Conservation (phyloP, 1,140 invertebrate species). For the Uloborus diversus region DNA sequence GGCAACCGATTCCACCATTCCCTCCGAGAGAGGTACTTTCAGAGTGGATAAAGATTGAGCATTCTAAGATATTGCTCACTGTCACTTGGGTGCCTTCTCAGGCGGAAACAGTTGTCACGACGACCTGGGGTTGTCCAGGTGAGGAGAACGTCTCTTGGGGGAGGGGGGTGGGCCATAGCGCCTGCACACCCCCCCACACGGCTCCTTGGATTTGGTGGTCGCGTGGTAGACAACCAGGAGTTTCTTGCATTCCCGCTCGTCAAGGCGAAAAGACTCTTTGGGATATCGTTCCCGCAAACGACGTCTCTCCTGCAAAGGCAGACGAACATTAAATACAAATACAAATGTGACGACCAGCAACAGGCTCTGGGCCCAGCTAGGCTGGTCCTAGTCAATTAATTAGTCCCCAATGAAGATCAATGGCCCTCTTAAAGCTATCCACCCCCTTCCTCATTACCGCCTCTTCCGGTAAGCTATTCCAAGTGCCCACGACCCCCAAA, state of each 20-base stretch:
- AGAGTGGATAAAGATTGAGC: neutral
- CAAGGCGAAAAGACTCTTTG: slow-evolving; percentile 25
- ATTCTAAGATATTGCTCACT: neutral
- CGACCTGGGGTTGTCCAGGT: slow-evolving; percentile 30
- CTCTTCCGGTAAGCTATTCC: too few species aligned
- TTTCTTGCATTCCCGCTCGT: slow-evolving; percentile 47
- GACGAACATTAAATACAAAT: too few species aligned
- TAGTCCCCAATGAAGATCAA: too few species aligned
- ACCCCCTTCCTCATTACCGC: too few species aligned
- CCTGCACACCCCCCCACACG: slow-evolving; percentile 31
- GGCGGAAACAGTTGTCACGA: slow-evolving; percentile 40
- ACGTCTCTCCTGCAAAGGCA: slow-evolving; percentile 34
- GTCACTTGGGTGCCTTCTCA: neutral
- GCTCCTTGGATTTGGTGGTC: slow-evolving; percentile 30
- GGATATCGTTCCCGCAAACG: slow-evolving; percentile 40
- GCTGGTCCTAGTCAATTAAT: too few species aligned
- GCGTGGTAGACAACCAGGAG: slow-evolving; percentile 50
- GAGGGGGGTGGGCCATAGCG: slow-evolving; percentile 42
- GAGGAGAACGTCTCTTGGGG: slow-evolving; percentile 29
- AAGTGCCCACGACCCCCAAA: too few species aligned
- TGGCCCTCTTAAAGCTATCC: too few species aligned
- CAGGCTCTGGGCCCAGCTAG: too few species aligned
- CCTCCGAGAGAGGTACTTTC: neutral
- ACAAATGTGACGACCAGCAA: too few species aligned
- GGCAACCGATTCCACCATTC: too few species aligned